Percentiles rank a stretch among this genome's conserved stretches.
phyloP scores from a whole-genome alignment of 2,797 vertebrate species.

The Malurus leucopterus region DNA sequence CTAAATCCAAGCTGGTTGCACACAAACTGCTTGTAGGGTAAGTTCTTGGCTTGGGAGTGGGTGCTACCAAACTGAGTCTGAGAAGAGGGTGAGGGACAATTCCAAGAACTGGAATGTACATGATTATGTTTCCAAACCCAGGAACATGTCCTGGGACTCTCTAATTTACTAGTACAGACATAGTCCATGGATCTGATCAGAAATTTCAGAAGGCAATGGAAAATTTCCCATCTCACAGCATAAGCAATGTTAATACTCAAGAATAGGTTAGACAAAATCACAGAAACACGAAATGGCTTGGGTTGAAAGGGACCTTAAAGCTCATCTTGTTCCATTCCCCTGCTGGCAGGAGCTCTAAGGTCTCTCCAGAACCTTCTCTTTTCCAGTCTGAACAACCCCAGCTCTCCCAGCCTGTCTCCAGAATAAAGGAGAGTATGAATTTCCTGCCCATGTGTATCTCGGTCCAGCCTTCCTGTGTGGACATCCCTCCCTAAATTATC shows the following conservation, averaged over 20 bases:
- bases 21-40: background rate
- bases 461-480: background rate
- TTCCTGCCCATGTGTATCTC: background rate
- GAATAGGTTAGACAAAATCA: background rate
- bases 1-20: background rate
- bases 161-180: background rate
- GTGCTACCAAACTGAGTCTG: background rate
- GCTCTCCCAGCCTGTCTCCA: background rate
- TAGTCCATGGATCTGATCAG: background rate
- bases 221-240: background rate
- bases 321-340: background rate
- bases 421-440: background rate
- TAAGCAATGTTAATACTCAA: background rate
- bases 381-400: background rate
- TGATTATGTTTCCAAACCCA: no score
- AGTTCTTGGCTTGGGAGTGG: background rate
- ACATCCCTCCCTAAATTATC: background rate
- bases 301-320: background rate
- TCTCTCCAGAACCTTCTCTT: background rate
- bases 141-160: background rate
- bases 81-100: background rate
- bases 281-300: background rate
- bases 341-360: background rate
- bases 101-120: background rate
- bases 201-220: background rate